Base-by-base conservation (phyloP, 2,113 vertebrate species). In the Willisornis vidua region DNA sequence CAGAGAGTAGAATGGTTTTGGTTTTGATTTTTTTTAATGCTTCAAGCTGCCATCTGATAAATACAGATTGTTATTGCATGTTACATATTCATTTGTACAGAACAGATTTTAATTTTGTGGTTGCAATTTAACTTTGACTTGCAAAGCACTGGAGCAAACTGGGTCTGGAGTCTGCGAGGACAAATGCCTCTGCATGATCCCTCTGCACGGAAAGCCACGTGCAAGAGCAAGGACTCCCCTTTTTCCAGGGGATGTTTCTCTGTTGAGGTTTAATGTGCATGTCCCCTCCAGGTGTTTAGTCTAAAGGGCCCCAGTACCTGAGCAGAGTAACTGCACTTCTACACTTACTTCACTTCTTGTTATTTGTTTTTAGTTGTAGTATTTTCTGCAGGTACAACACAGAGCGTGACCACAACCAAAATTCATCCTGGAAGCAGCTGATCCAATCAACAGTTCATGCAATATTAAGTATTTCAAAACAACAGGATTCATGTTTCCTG, bases 361-460 rank as follows among this genome's bases (percentile, higher is more conserved):
- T 39, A 24, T 54, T 91, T 85, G 22, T 57, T 90, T 91, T 72
- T 18, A 90, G 48, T 26, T 63, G 57, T 14, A 57, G 20, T 48
- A 24, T 84, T 88, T 90, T 87, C 54, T 94, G 85, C 72, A 73
- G 55, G 46, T 83, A 51, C 19, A 63, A 55, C 49, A 59, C 35
- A 33, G 24, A 78, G 48, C 3, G 3, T 15, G 37, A 46, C 45
- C 18, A 18, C 45, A 84, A 93, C 10, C 28, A 84, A 74, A 91
- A 75, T n/a, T 59, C 45, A 58, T 31, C 28, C 77, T 28, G 20
- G 35, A 85, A 76, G 51, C 41, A 68, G 57, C 0, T 58, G 61
- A 92, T 35, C 23, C 31, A 43, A 67, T 48, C 41, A 79, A 41
- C 49, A 82, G 49, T 57, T 94, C 82, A 35, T 35, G 23, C 2